A percentile compares a stretch with the other conserved stretches of the same genome.
phyloP scores from a whole-genome alignment of 2,888 invertebrate genomes.

The Rhingia rostrata region DNA sequence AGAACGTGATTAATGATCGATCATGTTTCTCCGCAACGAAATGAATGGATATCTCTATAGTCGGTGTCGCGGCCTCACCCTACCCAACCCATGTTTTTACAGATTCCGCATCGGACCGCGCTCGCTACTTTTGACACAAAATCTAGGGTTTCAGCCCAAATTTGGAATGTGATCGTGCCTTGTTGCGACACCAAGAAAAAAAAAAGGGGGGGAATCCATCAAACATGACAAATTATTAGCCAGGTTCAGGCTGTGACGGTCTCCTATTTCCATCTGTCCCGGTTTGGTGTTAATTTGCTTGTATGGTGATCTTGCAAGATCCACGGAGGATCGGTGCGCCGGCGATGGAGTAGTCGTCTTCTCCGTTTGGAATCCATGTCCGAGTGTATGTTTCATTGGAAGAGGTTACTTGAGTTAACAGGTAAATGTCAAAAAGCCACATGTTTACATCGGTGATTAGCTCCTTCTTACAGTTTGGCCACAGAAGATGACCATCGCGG shows the following conservation, averaged over 20 bases:
- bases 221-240: constrained; percentile 69
- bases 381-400: constrained; percentile 39
- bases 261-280: constrained; percentile 22
- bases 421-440: constrained; percentile 71
- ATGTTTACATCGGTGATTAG: constrained; percentile 71
- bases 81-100: constrained; percentile 34
- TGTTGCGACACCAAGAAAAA: constrained; percentile 22
- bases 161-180: constrained; percentile 42
- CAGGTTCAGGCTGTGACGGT: constrained; percentile 24
- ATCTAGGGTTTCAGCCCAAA: constrained; percentile 43
- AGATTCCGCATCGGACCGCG: neutral
- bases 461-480: constrained; percentile 19
- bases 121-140: neutral
- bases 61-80: constrained; percentile 48
- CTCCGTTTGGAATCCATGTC: constrained; percentile 30
- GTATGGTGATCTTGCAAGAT: constrained; percentile 17
- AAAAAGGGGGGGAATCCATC: constrained; percentile 57
- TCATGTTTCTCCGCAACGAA: constrained; percentile 54
- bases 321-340: neutral
- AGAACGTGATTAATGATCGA: constrained; percentile 71
- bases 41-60: constrained; percentile 5
- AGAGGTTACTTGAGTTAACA: constrained; percentile 60
- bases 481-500: neutral
- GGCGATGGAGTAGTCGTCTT: neutral
- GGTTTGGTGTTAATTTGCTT: constrained; percentile 51